Evolutionary conservation across 2,113 vertebrate genomes (phyloP), one percentile per base, ranked within the genome.

Genomic region (Labrus mixtus): DNA sequence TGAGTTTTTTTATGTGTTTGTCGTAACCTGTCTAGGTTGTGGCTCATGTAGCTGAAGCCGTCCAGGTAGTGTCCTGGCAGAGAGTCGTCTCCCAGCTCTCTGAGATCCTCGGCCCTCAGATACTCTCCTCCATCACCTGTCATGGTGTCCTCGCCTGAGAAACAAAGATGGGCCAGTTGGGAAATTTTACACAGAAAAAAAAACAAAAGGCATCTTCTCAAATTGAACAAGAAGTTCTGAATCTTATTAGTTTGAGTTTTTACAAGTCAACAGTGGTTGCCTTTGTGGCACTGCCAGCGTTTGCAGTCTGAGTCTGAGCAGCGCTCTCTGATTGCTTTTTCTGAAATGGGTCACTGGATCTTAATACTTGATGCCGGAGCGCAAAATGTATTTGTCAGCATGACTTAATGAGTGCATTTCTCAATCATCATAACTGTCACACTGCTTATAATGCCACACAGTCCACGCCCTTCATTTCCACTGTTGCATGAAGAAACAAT

Each of bases 101-200:
- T 93, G n/a, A 99, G 93, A 67, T 99, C 98, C 87, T 99, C 98
- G 0, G 97, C 95, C 86, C 98, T 94, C 0, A 99, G 95, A 79
- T 99, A 99, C 74, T 99, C 98, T 37, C 96, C 96, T 23, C 97
- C 97, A 79, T 99, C 98, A 7, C 98, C 98, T 0, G 97, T 99
- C 97, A 99, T 97, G 0, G 97, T 98, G 89, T 99, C 98, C 76
- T 99, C 98, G 74, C 97, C 97, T 99, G 87, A 17, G 80, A 81
- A 66, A 74, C 10, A 85, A 8, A 64, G 2, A 74, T 8, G 25
- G 20, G 2, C 20, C 8, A 58, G 22, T 62, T 65, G 23, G 51
- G 15, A 66, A 51, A 19, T 56, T n/a, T 37, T 9, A n/a, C 1
- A 16, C 3, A 20, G 54, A 45, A 7, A 33, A 54, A 45, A 11